These are phyloP conservation scores for Micromys minutus DNA, from an alignment of 2,113 vertebrate species.

Conservation along the genomic window DNA sequence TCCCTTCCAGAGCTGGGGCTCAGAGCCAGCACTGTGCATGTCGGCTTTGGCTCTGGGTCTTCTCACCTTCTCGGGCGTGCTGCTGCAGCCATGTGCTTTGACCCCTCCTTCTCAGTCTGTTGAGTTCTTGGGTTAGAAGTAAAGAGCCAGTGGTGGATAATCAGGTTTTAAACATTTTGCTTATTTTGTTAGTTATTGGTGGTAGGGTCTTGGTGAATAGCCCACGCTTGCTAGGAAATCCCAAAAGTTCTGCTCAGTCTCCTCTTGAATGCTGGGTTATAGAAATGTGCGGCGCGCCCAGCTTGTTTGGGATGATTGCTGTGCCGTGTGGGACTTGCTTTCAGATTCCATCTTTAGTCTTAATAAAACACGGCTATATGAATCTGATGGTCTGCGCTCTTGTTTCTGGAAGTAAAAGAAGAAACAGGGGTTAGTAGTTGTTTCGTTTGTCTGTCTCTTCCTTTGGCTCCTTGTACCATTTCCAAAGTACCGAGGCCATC, in stretches of 20 bases:
- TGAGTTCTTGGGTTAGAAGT: too few relatives aligned
- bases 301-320: background rate
- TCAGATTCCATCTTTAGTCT: constrained; percentile 25
- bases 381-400: background rate
- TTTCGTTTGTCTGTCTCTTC: background rate
- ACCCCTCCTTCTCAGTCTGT: too few relatives aligned
- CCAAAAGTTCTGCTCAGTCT: background rate
- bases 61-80: background rate
- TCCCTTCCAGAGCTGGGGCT: background rate
- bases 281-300: background rate
- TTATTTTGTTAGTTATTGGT: background rate
- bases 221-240: background rate
- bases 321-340: constrained; percentile 10
- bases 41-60: background rate
- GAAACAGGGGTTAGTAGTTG: background rate
- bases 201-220: background rate
- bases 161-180: background rate
- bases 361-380: background rate
- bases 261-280: background rate
- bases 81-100: background rate
- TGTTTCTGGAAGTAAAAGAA: constrained; percentile 23
- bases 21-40: too few relatives aligned
- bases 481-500: background rate
- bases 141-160: constrained; percentile 12
- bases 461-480: background rate